A percentile compares a stretch with the other conserved stretches of the same genome.
Evolutionary conservation across 1,140 invertebrate species (phyloP).

Genomic region (Drosophila cardini): DNA sequence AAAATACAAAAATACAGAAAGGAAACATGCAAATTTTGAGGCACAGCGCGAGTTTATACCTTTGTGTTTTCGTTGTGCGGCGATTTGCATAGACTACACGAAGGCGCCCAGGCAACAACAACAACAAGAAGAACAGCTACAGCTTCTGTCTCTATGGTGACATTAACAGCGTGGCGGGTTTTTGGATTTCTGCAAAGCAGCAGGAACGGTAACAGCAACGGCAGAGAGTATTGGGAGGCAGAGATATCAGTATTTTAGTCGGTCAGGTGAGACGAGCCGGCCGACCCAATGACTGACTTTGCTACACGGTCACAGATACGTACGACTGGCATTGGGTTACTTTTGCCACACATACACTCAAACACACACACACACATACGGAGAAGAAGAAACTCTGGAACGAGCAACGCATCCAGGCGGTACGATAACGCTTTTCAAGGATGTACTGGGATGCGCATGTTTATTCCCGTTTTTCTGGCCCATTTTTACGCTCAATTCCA

Average conservation of each 20-base stretch:
- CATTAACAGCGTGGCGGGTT: slow-evolving; percentile 63
- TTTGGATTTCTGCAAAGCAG: slow-evolving; percentile 21
- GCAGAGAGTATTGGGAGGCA: not conserved
- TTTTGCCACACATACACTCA: slow-evolving; percentile 23
- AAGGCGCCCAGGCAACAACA: slow-evolving; percentile 38
- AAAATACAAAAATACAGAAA: slow-evolving; percentile 41
- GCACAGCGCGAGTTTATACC: slow-evolving; percentile 45
- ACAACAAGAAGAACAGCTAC: slow-evolving; percentile 25
- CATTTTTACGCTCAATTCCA: slow-evolving; percentile 75
- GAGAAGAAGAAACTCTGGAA: slow-evolving; percentile 61
- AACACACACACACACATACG: slow-evolving; percentile 9
- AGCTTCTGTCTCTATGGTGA: slow-evolving; percentile 72
- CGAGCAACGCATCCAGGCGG: slow-evolving; percentile 58
- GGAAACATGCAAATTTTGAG: slow-evolving; percentile 76
- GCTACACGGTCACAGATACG: slow-evolving; percentile 41
- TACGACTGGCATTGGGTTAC: slow-evolving; percentile 67
- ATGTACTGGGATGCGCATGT: slow-evolving; percentile 80
- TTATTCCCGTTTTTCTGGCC: slow-evolving; percentile 71
- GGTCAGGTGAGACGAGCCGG: slow-evolving; percentile 60
- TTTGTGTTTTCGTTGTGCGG: slow-evolving; percentile 65
- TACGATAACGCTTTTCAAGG: slow-evolving; percentile 63
- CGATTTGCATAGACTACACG: slow-evolving; percentile 73
- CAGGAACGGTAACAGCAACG: not conserved
- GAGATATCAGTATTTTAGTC: slow-evolving; percentile 31
- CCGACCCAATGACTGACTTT: slow-evolving; percentile 62